Evolutionary conservation across 2,888 invertebrate species (phyloP).

Genomic region (Chloroclysta siterata): DNA sequence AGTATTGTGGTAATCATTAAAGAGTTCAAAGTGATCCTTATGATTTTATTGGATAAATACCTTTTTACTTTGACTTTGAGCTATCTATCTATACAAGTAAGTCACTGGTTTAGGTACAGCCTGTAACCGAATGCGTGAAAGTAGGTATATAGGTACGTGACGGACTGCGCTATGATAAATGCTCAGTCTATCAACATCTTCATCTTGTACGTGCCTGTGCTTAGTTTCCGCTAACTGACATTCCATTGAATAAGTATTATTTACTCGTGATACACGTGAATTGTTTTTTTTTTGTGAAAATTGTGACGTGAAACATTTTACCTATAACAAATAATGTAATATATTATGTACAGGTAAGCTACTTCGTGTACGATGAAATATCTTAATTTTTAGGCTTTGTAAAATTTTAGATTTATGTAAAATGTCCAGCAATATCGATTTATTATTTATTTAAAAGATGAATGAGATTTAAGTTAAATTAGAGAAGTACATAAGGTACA

Average conservation of each 20-base stretch:
- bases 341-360: neutral
- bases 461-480: too few species aligned
- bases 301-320: neutral
- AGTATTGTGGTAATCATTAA: too few species aligned
- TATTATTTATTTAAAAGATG: too few species aligned
- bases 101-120: neutral
- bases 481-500: too few species aligned
- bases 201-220: constrained; percentile 21
- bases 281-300: neutral
- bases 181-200: constrained; percentile 12
- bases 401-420: too few species aligned
- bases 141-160: constrained; percentile 1
- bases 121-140: neutral
- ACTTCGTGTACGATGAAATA: too few species aligned
- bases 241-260: constrained; percentile 17
- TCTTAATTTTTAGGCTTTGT: too few species aligned
- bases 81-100: neutral
- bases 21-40: too few species aligned
- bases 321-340: neutral
- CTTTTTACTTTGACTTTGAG: too few species aligned
- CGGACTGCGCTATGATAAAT: constrained; percentile 7
- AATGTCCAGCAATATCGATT: too few species aligned
- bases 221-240: constrained; percentile 13
- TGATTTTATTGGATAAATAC: too few species aligned
- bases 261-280: constrained; percentile 14